Percentiles rank a stretch among this genome's conserved stretches.
Conservation (phyloP, 2,888 invertebrate genomes). For the Panopea generosa region DNA sequence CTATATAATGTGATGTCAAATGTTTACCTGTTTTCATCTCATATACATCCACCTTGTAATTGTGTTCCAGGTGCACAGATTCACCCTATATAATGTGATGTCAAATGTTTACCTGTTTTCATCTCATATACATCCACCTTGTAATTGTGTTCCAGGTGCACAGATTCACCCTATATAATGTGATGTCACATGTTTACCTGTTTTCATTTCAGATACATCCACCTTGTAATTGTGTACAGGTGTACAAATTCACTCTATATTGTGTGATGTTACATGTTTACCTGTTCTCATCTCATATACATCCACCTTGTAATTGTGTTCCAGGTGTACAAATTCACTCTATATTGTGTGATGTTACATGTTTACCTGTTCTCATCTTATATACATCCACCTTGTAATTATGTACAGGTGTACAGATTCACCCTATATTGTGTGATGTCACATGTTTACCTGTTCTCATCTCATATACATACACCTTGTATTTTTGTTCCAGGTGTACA, state of each 20-base stretch:
- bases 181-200: conserved; percentile 90
- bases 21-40: conserved; percentile 93
- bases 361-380: conserved; percentile 93
- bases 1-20: no score
- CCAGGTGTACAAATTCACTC: no score
- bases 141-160: no score
- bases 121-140: conserved; percentile 94
- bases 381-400: conserved; percentile 94
- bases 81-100: no score
- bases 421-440: no score
- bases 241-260: no score
- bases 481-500: no score
- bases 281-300: conserved; percentile 96
- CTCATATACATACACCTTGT: conserved; percentile 94
- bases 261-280: no score
- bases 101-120: conserved; percentile 90
- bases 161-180: no score
- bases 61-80: no score
- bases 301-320: conserved; percentile 92
- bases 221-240: conserved; percentile 94
- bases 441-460: conserved; percentile 90
- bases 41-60: conserved; percentile 93
- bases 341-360: no score
- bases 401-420: no score
- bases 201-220: conserved; percentile 93